Conservation (phyloP, 2,888 invertebrate species). For the Notocelia uddmanniana region DNA sequence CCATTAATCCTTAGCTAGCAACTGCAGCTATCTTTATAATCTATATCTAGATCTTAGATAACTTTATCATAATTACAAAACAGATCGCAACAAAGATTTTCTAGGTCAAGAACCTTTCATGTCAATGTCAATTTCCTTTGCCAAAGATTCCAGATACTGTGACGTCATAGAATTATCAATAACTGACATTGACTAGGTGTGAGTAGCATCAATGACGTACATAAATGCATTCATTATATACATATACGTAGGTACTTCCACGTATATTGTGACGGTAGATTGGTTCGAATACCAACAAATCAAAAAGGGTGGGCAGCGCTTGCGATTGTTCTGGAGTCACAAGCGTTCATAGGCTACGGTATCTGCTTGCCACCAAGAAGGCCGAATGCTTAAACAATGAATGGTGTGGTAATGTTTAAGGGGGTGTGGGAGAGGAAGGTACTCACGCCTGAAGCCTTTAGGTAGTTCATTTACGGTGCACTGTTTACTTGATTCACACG, state of each 20-base stretch:
- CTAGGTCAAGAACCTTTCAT: neutral
- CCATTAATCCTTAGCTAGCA: neutral
- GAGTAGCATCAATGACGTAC: neutral
- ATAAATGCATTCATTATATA: neutral
- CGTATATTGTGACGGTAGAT: neutral
- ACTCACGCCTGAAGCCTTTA: too few species aligned
- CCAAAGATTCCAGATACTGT: neutral
- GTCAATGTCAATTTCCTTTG: neutral
- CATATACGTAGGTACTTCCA: neutral
- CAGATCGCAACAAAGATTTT: neutral
- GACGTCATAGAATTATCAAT: neutral
- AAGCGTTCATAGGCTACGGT: too few species aligned
- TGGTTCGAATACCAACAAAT: neutral
- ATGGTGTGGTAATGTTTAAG: too few species aligned
- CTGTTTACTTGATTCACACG: too few species aligned
- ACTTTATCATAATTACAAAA: neutral
- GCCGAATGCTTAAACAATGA: too few species aligned
- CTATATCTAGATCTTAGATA: slow-evolving; percentile 15
- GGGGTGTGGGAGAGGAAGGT: too few species aligned
- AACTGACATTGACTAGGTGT: neutral
- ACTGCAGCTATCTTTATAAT: slow-evolving; percentile 2
- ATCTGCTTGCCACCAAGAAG: too few species aligned
- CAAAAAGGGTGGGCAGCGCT: too few species aligned
- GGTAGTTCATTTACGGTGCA: too few species aligned
- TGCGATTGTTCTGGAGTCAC: too few species aligned